A percentile compares a stretch with the other conserved stretches of the same genome.
phyloP scores from a whole-genome alignment of 2,797 vertebrate genomes.

The Clamator glandarius region DNA sequence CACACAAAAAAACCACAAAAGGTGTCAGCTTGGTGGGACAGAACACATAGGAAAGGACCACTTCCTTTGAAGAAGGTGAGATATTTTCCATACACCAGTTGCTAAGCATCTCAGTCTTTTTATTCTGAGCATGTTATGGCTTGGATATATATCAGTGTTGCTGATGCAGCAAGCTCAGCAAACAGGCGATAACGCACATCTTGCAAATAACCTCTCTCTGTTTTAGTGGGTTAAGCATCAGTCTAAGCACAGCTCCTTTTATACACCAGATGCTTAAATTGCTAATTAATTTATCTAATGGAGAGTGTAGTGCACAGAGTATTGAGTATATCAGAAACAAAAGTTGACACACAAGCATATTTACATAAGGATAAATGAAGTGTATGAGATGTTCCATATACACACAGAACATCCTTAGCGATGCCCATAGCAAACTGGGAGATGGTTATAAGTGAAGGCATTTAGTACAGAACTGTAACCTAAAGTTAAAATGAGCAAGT shows the following conservation, averaged over 20 bases:
- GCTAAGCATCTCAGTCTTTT: not conserved
- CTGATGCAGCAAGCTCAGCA: not conserved
- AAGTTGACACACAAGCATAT: not conserved
- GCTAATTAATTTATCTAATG: not conserved
- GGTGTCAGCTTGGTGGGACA: not conserved
- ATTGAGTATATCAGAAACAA: not conserved
- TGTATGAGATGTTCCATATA: accelerated
- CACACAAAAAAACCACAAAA: not conserved
- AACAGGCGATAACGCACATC: not conserved
- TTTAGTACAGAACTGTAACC: not conserved
- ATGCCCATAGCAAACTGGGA: not conserved
- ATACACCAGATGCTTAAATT: not conserved
- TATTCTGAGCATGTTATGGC: not conserved
- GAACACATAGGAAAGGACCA: not conserved
- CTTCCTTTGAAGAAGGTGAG: not conserved
- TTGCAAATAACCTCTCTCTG: not conserved
- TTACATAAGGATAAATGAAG: not conserved
- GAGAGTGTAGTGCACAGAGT: not conserved
- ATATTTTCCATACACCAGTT: not conserved
- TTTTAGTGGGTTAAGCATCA: not conserved
- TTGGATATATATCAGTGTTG: not conserved
- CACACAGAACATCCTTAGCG: not conserved
- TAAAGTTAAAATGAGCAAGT: not conserved
- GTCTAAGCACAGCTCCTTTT: not conserved
- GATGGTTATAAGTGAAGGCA: not conserved